A percentile compares a stretch with the other conserved stretches of the same genome.
Conservation (phyloP, 2,888 invertebrate genomes). For the Trissolcus brochymenae region DNA sequence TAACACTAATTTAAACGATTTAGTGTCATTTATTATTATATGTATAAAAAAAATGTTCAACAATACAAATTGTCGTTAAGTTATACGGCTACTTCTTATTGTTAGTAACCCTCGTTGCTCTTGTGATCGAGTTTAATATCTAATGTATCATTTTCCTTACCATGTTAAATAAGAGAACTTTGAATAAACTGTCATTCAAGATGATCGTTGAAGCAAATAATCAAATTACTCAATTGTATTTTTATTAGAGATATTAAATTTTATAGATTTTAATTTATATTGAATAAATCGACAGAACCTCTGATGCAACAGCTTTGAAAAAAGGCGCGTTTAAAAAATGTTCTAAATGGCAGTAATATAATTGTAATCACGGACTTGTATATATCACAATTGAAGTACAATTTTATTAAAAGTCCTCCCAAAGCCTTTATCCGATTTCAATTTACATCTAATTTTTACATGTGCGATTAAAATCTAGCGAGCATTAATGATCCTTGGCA, state of each 20-base stretch:
- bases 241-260: too few relatives aligned
- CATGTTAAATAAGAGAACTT: conserved; percentile 29
- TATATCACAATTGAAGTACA: conserved; percentile 11
- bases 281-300: background rate
- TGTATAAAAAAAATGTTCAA: conserved; percentile 45
- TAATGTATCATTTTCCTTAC: conserved; percentile 7
- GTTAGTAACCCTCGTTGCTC: conserved; percentile 37
- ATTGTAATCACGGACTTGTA: background rate
- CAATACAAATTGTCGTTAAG: conserved; percentile 48
- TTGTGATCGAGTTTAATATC: conserved; percentile 30
- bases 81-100: conserved; percentile 11
- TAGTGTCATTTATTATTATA: conserved; percentile 47
- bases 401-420: conserved; percentile 43
- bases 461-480: conserved; percentile 29
- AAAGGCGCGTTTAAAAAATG: background rate
- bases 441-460: conserved; percentile 52
- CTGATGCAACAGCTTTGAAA: background rate
- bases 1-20: conserved; percentile 49
- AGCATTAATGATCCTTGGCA: conserved; percentile 45
- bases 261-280: too few relatives aligned
- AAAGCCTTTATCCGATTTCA: conserved; percentile 19
- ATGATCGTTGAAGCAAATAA: too few relatives aligned
- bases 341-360: background rate
- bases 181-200: conserved; percentile 6
- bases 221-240: too few relatives aligned